phyloP scores from a whole-genome alignment of 2,113 vertebrate genomes.

The Parus major region DNA sequence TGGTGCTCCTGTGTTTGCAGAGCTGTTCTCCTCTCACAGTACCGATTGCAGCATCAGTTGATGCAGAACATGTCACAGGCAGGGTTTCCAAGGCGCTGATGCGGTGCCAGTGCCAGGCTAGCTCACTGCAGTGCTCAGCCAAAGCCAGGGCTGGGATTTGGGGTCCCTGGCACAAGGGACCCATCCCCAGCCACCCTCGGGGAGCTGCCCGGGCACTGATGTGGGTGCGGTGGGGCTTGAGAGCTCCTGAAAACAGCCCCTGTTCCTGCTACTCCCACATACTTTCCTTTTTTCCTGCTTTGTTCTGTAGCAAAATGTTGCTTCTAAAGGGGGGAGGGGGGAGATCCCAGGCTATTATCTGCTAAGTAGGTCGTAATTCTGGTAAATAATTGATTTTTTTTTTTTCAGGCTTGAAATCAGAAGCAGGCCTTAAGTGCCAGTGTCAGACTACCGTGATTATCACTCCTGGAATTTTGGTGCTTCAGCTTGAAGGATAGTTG shows the following conservation, averaged over 20 bases:
- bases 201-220: background rate
- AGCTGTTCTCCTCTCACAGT: background rate
- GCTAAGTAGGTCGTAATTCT: conserved; percentile 27
- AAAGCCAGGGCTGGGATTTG: too few relatives aligned
- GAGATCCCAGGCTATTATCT: conserved; percentile 24
- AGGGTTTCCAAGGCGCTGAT: background rate
- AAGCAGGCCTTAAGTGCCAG: background rate
- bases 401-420: conserved; percentile 7
- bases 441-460: background rate
- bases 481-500: background rate
- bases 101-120: background rate
- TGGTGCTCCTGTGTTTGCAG: background rate
- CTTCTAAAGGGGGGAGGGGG: background rate
- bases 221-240: background rate
- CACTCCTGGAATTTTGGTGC: background rate
- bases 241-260: background rate
- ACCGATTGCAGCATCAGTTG: background rate
- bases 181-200: background rate
- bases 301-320: background rate
- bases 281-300: background rate
- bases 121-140: background rate
- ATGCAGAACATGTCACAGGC: background rate
- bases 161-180: background rate
- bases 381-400: conserved; percentile 44
- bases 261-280: background rate